Percentiles rank a stretch among this genome's conserved stretches.
Evolutionary conservation across 2,113 vertebrate genomes (phyloP).

Genomic region (Ornithorhynchus anatinus): DNA sequence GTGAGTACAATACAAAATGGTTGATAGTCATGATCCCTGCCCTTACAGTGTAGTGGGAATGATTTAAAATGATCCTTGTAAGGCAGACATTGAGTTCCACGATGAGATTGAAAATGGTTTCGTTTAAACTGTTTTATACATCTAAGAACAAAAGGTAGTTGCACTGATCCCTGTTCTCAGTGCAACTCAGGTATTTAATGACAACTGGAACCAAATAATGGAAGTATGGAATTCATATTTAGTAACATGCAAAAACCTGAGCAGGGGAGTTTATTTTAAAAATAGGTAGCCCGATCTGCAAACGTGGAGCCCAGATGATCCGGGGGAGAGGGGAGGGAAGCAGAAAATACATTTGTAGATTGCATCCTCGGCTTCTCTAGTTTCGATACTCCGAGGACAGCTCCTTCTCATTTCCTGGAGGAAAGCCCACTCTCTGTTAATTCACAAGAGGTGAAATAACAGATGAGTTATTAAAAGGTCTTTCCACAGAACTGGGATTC

Average conservation of each 20-base stretch:
- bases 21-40: too few relatives aligned
- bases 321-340: neutral
- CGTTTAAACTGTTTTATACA: too few relatives aligned
- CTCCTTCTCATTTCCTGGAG: constrained; percentile 54
- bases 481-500: constrained; percentile 62
- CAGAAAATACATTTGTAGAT: constrained; percentile 17
- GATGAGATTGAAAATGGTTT: too few relatives aligned
- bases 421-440: constrained; percentile 61
- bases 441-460: constrained; percentile 60
- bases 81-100: too few relatives aligned
- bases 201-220: neutral
- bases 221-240: neutral
- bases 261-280: constrained; percentile 16
- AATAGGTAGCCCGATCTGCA: neutral
- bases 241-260: neutral
- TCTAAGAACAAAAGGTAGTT: too few relatives aligned
- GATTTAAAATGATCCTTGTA: too few relatives aligned
- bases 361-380: constrained; percentile 8
- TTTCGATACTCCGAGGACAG: constrained; percentile 45
- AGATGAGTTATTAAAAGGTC: constrained; percentile 71
- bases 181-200: too few relatives aligned
- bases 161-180: too few relatives aligned
- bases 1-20: too few relatives aligned
- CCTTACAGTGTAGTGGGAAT: too few relatives aligned
- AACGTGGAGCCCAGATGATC: neutral